Evolutionary conservation across 2,113 vertebrate genomes (phyloP).

Genomic region (Indri indri): DNA sequence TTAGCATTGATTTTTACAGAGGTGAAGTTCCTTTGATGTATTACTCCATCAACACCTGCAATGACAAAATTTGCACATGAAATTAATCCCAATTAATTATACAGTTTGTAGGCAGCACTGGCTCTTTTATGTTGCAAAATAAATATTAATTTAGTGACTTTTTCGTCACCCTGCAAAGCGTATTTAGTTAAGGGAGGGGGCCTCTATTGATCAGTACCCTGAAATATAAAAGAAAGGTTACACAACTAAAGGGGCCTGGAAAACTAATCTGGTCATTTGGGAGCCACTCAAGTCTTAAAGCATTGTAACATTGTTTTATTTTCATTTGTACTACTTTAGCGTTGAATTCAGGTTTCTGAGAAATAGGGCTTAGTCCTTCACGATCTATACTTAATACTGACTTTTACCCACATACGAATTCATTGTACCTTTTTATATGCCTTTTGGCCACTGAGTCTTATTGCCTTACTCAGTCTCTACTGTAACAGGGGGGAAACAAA

Average conservation of each 20-base stretch:
- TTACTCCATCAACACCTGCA: constrained; percentile 85
- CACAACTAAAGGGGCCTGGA: constrained; percentile 11
- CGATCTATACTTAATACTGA: constrained; percentile 46
- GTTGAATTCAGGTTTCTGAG: constrained; percentile 41
- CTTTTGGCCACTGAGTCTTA: background rate
- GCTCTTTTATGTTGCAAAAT: constrained; percentile 82
- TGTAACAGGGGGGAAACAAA: background rate
- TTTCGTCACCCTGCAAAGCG: constrained; percentile 77
- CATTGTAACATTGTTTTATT: constrained; percentile 30
- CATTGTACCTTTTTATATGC: background rate
- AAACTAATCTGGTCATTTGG: constrained; percentile 19
- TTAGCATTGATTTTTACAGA: constrained; percentile 86
- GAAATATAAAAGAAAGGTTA: constrained; percentile 73
- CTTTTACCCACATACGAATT: background rate
- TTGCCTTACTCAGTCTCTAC: background rate
- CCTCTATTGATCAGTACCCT: constrained; percentile 76
- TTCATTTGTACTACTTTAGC: constrained; percentile 34
- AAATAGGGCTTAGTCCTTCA: background rate
- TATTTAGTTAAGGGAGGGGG: constrained; percentile 67
- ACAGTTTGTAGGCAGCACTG: constrained; percentile 77
- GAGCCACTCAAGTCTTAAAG: constrained; percentile 37
- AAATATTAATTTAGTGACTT: constrained; percentile 84
- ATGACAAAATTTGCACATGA: constrained; percentile 84
- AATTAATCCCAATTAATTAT: constrained; percentile 89
- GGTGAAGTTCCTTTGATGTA: constrained; percentile 85